phyloP scores from a whole-genome alignment of 2,888 invertebrate species.

The Spicauda simplicius region DNA sequence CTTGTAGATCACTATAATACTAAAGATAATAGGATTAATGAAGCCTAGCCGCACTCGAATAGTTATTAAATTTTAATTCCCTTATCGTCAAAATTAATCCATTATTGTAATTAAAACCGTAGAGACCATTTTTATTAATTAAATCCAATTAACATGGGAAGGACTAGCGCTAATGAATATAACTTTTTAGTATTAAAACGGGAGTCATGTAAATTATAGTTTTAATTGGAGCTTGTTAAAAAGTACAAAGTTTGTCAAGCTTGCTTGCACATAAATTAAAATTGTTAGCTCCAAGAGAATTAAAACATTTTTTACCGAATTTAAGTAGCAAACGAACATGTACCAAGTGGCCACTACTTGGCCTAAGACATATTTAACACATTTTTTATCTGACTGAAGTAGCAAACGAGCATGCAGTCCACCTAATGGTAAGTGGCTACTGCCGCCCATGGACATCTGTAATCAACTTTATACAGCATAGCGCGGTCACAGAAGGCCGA shows the following conservation, averaged over 20 bases:
- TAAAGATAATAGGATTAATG: background rate
- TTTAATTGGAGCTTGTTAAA: background rate
- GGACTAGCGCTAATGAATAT: background rate
- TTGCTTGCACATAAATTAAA: no score
- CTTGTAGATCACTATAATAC: background rate
- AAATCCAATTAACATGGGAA: slow-evolving; percentile 15
- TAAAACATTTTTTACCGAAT: no score
- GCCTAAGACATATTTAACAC: no score
- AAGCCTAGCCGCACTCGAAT: background rate
- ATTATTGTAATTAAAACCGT: background rate
- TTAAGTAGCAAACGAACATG: no score
- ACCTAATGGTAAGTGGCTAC: no score
- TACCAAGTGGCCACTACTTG: no score
- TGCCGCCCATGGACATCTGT: no score
- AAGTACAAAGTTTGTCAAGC: background rate
- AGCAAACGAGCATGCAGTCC: no score
- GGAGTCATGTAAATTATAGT: background rate
- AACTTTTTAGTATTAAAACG: slow-evolving; percentile 1
- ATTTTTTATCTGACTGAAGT: no score
- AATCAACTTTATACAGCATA: no score
- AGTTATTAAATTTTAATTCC: background rate
- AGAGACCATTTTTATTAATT: slow-evolving; percentile 5
- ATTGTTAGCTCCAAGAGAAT: no score
- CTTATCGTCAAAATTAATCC: background rate
- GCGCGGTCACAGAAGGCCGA: no score